These are phyloP conservation scores for Melanostoma scalare DNA, from an alignment of 2,888 invertebrate genomes.

Conservation along the genomic window DNA sequence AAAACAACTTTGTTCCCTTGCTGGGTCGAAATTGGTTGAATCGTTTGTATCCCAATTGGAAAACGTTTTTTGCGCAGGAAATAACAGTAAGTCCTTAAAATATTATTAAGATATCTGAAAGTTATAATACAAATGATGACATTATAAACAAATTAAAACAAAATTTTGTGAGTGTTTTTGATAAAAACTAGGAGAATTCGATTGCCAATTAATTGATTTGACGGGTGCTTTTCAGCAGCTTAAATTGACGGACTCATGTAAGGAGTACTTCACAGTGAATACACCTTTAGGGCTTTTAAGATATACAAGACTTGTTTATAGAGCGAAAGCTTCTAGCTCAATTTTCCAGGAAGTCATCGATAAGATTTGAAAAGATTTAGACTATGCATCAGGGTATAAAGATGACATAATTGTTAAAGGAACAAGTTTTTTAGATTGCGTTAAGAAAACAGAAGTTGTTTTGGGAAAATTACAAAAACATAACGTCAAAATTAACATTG, in stretches of 20 bases:
- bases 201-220: slow-evolving; percentile 26
- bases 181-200: slow-evolving; percentile 31
- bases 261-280: no score
- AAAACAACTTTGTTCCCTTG: slow-evolving; percentile 15
- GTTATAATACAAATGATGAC: neutral
- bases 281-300: no score
- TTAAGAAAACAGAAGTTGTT: no score
- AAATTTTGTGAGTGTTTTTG: slow-evolving; percentile 18
- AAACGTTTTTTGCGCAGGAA: neutral
- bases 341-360: neutral
- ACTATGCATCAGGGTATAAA: no score
- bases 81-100: slow-evolving; percentile 10
- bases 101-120: neutral
- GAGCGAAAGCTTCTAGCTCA: neutral
- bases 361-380: no score
- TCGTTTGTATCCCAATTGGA: no score
- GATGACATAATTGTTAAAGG: no score
- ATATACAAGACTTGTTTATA: no score
- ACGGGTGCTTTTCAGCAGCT: slow-evolving; percentile 33
- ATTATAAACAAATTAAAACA: neutral
- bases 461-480: no score
- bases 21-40: neutral
- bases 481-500: no score
- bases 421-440: no score
- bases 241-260: neutral